A percentile compares a stretch with the other conserved stretches of the same genome.
phyloP scores from a whole-genome alignment of 2,888 invertebrate genomes.

The Cerastis rubricosa region DNA sequence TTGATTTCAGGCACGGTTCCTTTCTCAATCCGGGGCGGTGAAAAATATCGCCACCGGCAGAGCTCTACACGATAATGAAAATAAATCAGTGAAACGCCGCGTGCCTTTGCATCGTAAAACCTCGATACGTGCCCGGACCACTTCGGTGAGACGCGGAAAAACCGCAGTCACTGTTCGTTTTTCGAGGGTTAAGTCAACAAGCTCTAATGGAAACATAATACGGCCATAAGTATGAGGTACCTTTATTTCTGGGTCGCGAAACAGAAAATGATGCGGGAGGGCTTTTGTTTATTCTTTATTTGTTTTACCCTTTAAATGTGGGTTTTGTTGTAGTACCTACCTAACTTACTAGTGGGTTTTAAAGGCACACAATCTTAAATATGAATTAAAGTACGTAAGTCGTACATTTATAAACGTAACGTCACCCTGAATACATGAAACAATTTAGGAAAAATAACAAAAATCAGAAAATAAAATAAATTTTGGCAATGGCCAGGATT shows the following conservation, averaged over 20 bases:
- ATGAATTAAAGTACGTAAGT: background rate
- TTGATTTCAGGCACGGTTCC: slow-evolving; percentile 76
- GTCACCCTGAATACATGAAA: slow-evolving; percentile 8
- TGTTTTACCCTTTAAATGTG: slow-evolving; percentile 76
- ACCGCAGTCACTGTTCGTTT: slow-evolving; percentile 74
- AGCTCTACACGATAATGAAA: slow-evolving; percentile 81
- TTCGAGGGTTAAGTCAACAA: slow-evolving; percentile 85
- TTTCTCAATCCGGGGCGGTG: slow-evolving; percentile 71
- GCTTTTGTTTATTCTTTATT: slow-evolving; percentile 81
- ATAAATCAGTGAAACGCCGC: slow-evolving; percentile 78
- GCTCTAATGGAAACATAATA: slow-evolving; percentile 86
- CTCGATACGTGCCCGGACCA: slow-evolving; percentile 74
- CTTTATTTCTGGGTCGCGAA: slow-evolving; percentile 80
- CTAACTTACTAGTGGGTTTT: slow-evolving; percentile 1
- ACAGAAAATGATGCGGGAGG: slow-evolving; percentile 81
- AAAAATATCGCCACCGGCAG: slow-evolving; percentile 75
- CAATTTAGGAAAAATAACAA: slow-evolving; percentile 28
- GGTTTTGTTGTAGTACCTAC: slow-evolving; percentile 67
- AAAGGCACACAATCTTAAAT: slow-evolving; percentile 19
- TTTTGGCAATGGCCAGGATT: slow-evolving; percentile 41
- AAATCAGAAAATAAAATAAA: slow-evolving; percentile 34
- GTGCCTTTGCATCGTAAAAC: slow-evolving; percentile 81
- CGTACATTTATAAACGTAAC: slow-evolving; percentile 10
- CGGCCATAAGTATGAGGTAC: slow-evolving; percentile 74
- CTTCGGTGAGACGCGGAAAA: slow-evolving; percentile 68